Conservation (phyloP, 2,797 vertebrate species). For the Apogon talboti region DNA sequence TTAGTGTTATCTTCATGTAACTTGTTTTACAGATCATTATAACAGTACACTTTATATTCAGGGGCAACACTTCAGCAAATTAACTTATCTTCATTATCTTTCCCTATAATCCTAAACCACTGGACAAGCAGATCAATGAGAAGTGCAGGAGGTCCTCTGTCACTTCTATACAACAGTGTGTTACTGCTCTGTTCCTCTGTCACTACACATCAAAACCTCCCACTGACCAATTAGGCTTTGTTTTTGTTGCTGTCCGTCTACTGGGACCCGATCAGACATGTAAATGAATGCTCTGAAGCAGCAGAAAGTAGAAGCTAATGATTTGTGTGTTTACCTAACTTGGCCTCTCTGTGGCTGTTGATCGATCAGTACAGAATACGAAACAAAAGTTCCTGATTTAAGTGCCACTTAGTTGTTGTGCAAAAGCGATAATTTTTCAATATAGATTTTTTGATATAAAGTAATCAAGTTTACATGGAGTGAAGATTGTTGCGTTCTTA, state of each 20-base stretch:
- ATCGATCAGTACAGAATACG: slow-evolving; percentile 53
- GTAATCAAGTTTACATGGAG: too few species aligned
- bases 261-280: slow-evolving; percentile 42
- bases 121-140: slow-evolving; percentile 39
- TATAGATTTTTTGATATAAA: slow-evolving; percentile 45
- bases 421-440: slow-evolving; percentile 11
- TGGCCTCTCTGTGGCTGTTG: slow-evolving; percentile 30
- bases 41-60: not conserved
- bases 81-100: slow-evolving; percentile 23
- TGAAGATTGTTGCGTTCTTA: not conserved
- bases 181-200: slow-evolving; percentile 17
- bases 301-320: slow-evolving; percentile 31
- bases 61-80: not conserved
- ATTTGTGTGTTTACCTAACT: slow-evolving; percentile 43
- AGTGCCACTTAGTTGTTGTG: slow-evolving; percentile 55
- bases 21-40: slow-evolving; percentile 3
- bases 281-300: slow-evolving; percentile 38
- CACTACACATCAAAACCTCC: slow-evolving; percentile 36
- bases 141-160: slow-evolving; percentile 26
- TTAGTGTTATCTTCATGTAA: too few species aligned
- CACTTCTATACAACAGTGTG: slow-evolving; percentile 12
- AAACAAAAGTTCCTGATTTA: slow-evolving; percentile 41
- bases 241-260: slow-evolving; percentile 26
- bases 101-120: slow-evolving; percentile 33
- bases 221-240: slow-evolving; percentile 56